Conservation (phyloP, 1,140 invertebrate species). For the Platorchestia sp. region DNA sequence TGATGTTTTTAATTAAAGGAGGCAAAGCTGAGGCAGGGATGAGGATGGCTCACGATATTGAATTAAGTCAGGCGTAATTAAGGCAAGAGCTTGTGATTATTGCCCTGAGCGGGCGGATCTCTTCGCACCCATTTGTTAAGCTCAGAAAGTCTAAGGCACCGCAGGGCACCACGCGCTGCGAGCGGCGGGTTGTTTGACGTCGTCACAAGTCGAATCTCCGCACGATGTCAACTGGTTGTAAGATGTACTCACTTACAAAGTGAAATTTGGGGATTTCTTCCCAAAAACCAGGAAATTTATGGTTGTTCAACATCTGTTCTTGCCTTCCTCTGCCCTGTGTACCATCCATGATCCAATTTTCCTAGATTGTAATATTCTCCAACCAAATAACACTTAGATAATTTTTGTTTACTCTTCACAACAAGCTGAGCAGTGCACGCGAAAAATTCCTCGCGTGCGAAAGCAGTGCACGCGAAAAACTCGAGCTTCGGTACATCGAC, state of each 20-base stretch:
- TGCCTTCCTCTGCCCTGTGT: no score
- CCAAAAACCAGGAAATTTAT: no score
- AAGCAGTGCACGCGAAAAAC: no score
- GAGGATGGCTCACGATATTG: neutral
- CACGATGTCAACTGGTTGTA: neutral
- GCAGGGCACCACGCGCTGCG: neutral
- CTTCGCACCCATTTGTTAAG: neutral
- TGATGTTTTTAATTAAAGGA: slow-evolving; percentile 23
- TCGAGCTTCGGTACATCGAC: no score
- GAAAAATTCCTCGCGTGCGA: no score
- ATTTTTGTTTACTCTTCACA: no score
- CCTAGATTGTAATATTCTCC: no score
- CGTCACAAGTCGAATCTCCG: neutral
- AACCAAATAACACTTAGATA: no score
- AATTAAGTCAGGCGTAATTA: slow-evolving; percentile 38
- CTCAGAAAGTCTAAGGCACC: neutral
- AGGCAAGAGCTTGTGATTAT: slow-evolving; percentile 8
- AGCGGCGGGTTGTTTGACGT: neutral
- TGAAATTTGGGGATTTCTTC: neutral
- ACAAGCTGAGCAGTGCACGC: no score
- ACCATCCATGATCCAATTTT: no score
- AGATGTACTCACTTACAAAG: neutral
- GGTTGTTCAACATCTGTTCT: no score
- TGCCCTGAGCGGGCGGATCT: neutral
- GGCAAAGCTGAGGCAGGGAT: neutral